Evolutionary conservation across 2,888 invertebrate species (phyloP), one percentile per base, ranked within the genome.

Genomic region (Rhodophaea formosa): DNA sequence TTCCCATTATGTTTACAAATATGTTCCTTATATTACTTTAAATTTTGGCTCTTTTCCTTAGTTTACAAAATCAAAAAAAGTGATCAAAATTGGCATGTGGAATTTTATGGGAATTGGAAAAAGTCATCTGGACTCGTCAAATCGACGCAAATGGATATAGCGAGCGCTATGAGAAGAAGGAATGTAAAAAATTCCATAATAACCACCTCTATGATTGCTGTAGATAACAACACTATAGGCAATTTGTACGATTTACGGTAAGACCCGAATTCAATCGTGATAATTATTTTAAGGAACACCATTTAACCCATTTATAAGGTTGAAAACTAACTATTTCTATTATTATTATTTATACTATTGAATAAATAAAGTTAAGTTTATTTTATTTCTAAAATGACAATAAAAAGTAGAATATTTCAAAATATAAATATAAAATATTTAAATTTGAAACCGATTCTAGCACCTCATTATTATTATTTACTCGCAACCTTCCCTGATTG

Each of bases 161-260:
- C 30, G 1, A 53, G 8, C 10, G 30, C 53, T 15, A 53, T 53
- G 29, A 53, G 53, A 30, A 29, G 53, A 53, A 44, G 12, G 15
- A 12, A 53, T 30, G 29, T 53, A 8, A 29, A 53, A n/a, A 53
- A 29, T 1, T 15, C 30, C 8, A 12, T 44, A 1, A 12, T 53
- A 5, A 53, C 29, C 7, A 53, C 30, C 0, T 30, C 53, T 1
- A 3, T 44, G 0, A 44, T 44, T 15, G 53, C 53, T 30, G 30
- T 53, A 7, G 53, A 53, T 30, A 53, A 53, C 15, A 53, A 2
- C 49, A 61, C 51, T 58, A 59, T 30, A 17, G 57, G n/a, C 49
- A 62, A 42, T 64, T 56, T 82, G 30, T 61, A 66, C 3, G 70
- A 69, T 44, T 60, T 79, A 5, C 63, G 68, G 83, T 81, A 70